Base-by-base conservation (phyloP, 2,888 invertebrate genomes). In the Mythimna loreyi region DNA sequence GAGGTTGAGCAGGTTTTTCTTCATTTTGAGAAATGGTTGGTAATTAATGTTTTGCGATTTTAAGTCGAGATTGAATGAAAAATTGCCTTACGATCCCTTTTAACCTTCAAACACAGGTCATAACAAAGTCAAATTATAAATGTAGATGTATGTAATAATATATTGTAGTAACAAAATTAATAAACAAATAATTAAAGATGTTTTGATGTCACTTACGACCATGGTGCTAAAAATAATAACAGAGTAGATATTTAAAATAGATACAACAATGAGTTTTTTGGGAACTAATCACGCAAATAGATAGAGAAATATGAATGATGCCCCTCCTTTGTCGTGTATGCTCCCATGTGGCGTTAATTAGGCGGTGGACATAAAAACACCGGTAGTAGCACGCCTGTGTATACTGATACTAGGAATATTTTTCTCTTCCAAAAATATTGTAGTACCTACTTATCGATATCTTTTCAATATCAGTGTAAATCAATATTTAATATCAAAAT, bases 321-420 rank as follows among this genome's bases (percentile, higher is more conserved):
- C 19, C 88, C 78, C 89, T 85, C 90, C 91, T 88, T 74, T 85
- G 81, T 86, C 86, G 75, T 90, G 90, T 91, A 87, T 86, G 89
- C 88, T 86, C 85, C 86, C 94, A 94, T 91, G 91, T 94, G 94
- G 86, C 79, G 84, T 90, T 94, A 92, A 94, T 94, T 93, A 94
- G 89, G 81, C 75, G 74, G 72, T 75, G 67, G 77, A 70, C 78
- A 87, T 81, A 90, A 91, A 87, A 91, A 89, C 87, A 86, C 80
- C 82, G 78, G 80, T 75, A 78, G 80, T 75, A 78, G 70, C 60
- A 62, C n/a, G 45, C 75, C 50, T 50, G 64, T 23, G 56, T 81
- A 78, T 66, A 85, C 87, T 43, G 3, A 81, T 58, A 86, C 82
- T 84, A 43, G 52, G 67, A 79, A 67, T 67, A 56, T 30, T 33